Base-by-base conservation (phyloP, 2,888 invertebrate species). In the Tenthredo amoena region DNA sequence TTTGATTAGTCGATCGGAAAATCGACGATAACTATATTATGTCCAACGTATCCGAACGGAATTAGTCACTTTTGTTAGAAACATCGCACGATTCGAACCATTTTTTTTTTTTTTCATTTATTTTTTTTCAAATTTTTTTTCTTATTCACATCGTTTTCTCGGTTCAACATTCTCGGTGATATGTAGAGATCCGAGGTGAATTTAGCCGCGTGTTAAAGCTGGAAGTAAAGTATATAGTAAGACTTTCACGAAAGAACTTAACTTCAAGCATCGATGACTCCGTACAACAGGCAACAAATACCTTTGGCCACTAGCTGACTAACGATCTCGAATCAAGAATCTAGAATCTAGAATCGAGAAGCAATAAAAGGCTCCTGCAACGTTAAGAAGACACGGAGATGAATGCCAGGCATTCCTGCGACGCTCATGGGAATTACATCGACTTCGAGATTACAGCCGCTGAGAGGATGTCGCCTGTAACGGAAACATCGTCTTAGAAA, bases 341-440 rank as follows among this genome's bases (percentile, higher is more conserved):
- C 50, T 21, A 76, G 85, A 79, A 85, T 76, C 76, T 58, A 84
- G 74, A 58, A 74, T 58, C 50, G 18, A 84, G 65, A 40, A 40
- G 62, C 47, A 55, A 31, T 37, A 68, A 65, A 47, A 43, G 47
- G 81, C 62, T 62, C 26, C 40, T 74, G 31, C 43, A 21, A 85
- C 55, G 85, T 65, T 65, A 77, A 68, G 77, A 79, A 85, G 79
- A 81, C 21, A 62, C 58, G 58, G 58, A 81, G 85, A 85, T 62
- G 85, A 85, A 85, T 85, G 79, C 85, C 85, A 15, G 65, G 34
- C 85, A 85, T 85, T 85, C 85, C 85, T 62, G 15, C 47, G n/a
- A 62, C 34, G n/a, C 50, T 68, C 85, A 81, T 81, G 81, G 62
- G 85, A 77, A 85, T 62, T 68, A 83, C 65, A 65, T 79, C 43